These are phyloP conservation scores for Zeus faber DNA, from an alignment of 2,113 vertebrate genomes.

Conservation along the genomic window DNA sequence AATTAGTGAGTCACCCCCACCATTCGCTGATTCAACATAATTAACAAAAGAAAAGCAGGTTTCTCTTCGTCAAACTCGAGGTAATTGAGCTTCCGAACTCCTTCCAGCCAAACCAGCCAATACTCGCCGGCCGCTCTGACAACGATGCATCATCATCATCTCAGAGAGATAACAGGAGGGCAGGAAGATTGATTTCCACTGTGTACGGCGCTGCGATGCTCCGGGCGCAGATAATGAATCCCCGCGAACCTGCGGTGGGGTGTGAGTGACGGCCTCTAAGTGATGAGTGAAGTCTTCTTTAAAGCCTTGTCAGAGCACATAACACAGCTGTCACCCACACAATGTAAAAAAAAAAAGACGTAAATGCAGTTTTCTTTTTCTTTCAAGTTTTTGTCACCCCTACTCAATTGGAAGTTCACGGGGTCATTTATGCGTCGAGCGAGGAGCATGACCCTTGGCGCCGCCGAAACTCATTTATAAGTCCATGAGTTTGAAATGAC, in stretches of 20 bases:
- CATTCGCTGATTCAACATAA: no score
- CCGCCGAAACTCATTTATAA: no score
- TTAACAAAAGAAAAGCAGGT: no score
- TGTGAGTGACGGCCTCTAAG: conserved; percentile 35
- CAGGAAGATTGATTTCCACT: conserved; percentile 29
- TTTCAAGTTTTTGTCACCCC: background rate
- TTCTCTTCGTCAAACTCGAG: background rate
- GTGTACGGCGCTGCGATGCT: conserved; percentile 23
- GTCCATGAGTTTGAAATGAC: no score
- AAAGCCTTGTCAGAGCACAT: conserved; percentile 30
- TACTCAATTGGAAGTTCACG: conserved; percentile 16
- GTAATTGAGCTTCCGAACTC: conserved; percentile 8
- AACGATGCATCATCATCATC: conserved; percentile 25
- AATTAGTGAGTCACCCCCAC: no score
- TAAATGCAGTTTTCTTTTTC: conserved; percentile 3
- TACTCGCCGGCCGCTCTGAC: conserved; percentile 1
- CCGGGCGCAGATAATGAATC: conserved; percentile 32
- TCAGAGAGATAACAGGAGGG: conserved; percentile 14
- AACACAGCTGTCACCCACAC: conserved; percentile 11
- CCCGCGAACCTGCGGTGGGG: conserved; percentile 5
- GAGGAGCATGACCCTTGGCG: conserved; percentile 7
- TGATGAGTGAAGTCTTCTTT: conserved; percentile 44
- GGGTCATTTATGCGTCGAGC: conserved; percentile 4
- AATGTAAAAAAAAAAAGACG: background rate
- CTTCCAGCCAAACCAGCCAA: conserved; percentile 28